Base-by-base conservation (phyloP, 2,888 invertebrate genomes). In the Buathra laborator region DNA sequence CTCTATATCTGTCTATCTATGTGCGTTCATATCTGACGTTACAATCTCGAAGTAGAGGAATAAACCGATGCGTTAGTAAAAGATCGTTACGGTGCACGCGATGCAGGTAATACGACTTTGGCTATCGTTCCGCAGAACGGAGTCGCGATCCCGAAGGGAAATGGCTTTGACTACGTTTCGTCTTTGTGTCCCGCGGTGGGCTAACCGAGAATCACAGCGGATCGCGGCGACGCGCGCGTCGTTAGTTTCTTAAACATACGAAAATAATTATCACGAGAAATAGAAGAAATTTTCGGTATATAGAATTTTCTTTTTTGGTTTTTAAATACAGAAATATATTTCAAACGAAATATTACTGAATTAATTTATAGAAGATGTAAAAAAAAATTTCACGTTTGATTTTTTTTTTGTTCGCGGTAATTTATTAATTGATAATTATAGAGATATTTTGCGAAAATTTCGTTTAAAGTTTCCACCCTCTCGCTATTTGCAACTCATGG, bases 401-500 rank as follows among this genome's bases (percentile, higher is more conserved):
- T 37, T 37, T 37, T 37, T 37, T 37, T 19, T 19, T 0, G 0
- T 24, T 24, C n/a, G 37, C 37, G 37, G 0, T 37, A 5, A 37
- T 9, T 29, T 62, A 14, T 62, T n/a, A 29, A n/a, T 14, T n/a
- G 14, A 32, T 29, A 32, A 62, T 62, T 32, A 32, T 32, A 14
- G 32, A n/a, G 51, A 3, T 64, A 76, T 76, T 76, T 76, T 66
- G 66, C 44, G 64, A 81, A 75, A 77, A 77, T 74, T 78, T 44
- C 62, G 44, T 7, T 70, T 16, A 81, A 84, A 80, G 32, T 75
- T 62, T 81, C 14, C 1, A 62, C 72, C 62, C 85, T 82, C 85
- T 82, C 85, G 83, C 81, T 87, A 84, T 86, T 80, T 72, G 72
- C 83, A 72, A 70, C 77, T 81, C 76, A 59, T 64, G 85, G 78